Conservation (phyloP, 2,113 vertebrate genomes). For the Raja brachyura region DNA sequence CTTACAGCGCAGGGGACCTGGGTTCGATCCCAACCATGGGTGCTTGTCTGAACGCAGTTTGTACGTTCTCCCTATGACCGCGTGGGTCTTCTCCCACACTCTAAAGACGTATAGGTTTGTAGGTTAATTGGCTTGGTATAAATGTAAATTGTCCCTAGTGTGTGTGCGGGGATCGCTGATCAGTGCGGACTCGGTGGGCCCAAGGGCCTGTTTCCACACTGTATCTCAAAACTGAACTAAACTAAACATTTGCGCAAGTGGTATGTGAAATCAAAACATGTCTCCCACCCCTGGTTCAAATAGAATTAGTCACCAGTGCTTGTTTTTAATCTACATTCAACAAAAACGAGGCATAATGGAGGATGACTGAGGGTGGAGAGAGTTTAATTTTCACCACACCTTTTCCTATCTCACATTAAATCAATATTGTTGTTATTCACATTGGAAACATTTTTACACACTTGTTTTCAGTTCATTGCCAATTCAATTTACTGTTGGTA, state of each 20-base stretch:
- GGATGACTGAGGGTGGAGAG: background rate
- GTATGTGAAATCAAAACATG: background rate
- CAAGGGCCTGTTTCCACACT: too few relatives aligned
- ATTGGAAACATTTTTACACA: background rate
- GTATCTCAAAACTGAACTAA: too few relatives aligned
- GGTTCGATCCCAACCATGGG: too few relatives aligned
- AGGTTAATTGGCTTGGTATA: too few relatives aligned
- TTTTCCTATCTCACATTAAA: background rate
- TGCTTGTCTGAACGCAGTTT: too few relatives aligned
- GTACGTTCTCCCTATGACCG: too few relatives aligned
- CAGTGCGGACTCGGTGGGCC: too few relatives aligned
- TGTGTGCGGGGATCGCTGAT: too few relatives aligned
- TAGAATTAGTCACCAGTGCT: background rate
- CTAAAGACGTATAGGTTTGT: too few relatives aligned
- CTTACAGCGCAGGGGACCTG: too few relatives aligned
- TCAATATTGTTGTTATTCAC: background rate
- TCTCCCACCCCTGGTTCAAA: constrained; percentile 6
- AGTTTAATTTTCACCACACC: constrained; percentile 27
- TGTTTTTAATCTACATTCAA: constrained; percentile 8
- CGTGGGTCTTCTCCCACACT: too few relatives aligned
- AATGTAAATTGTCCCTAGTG: too few relatives aligned
- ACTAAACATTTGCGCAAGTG: background rate
- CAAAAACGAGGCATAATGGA: background rate
- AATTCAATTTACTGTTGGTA: background rate
- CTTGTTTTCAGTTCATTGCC: background rate